Evolutionary conservation across 2,888 invertebrate genomes (phyloP).

Genomic region (Hoplodrina ambigua): DNA sequence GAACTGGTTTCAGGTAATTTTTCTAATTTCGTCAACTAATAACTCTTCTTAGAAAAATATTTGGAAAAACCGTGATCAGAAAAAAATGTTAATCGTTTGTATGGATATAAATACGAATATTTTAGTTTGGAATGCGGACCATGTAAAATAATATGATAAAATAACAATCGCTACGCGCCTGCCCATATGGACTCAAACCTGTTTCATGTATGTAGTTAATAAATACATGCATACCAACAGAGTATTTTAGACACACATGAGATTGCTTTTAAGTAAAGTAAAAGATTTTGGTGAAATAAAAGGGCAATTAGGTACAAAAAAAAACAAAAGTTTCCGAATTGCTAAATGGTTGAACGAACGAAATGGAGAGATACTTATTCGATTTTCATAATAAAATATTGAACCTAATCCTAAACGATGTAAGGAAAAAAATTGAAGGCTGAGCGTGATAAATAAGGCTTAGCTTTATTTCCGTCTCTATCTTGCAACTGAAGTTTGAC

Average conservation of each 20-base stretch:
- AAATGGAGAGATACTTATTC: too few relatives aligned
- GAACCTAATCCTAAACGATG: too few relatives aligned
- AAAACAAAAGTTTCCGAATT: neutral
- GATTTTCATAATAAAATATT: too few relatives aligned
- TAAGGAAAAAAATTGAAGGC: too few relatives aligned
- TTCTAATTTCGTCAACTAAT: slow-evolving; percentile 52
- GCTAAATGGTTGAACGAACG: neutral
- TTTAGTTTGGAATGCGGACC: slow-evolving; percentile 80
- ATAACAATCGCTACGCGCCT: slow-evolving; percentile 78
- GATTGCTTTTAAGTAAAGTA: slow-evolving; percentile 40
- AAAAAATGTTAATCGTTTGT: slow-evolving; percentile 60
- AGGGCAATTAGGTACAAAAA: neutral
- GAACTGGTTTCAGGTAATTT: slow-evolving; percentile 3
- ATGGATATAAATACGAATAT: slow-evolving; percentile 63
- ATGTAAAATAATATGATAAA: slow-evolving; percentile 81
- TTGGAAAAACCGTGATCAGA: slow-evolving; percentile 64
- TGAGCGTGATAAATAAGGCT: too few relatives aligned
- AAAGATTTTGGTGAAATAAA: too few relatives aligned
- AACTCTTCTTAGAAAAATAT: slow-evolving; percentile 37
- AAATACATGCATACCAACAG: slow-evolving; percentile 68
- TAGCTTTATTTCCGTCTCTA: too few relatives aligned
- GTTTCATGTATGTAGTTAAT: slow-evolving; percentile 73
- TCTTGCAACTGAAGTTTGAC: too few relatives aligned
- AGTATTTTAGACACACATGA: slow-evolving; percentile 56
- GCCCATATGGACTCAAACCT: slow-evolving; percentile 83